Conservation (phyloP, 2,113 vertebrate genomes). For the Pipra filicauda region DNA sequence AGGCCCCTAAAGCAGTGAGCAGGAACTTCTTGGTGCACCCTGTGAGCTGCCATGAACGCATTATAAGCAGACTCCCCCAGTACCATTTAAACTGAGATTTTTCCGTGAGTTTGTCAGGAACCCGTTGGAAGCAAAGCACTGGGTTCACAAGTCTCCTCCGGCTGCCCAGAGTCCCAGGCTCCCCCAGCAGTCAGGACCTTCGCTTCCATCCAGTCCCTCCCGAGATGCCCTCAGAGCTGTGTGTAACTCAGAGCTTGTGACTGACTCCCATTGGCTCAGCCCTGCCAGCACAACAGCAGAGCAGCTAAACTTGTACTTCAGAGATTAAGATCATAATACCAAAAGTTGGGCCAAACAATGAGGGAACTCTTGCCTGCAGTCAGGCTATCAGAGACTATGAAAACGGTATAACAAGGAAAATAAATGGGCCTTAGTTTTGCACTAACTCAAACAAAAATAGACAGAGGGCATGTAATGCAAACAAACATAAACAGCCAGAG, state of each 20-base stretch:
- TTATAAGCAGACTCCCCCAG: not conserved
- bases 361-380: not conserved
- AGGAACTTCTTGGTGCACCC: not conserved
- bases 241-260: not conserved
- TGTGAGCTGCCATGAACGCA: fast-evolving
- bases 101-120: not conserved
- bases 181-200: not conserved
- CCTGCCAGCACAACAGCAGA: not conserved
- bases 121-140: not conserved
- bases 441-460: not conserved
- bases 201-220: not conserved
- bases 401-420: not conserved
- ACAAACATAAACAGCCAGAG: not conserved
- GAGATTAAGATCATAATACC: not conserved
- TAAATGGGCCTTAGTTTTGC: not conserved
- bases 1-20: not conserved
- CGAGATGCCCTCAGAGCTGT: not conserved
- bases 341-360: not conserved
- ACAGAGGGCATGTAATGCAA: not conserved
- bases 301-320: not conserved
- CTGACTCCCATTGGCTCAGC: not conserved
- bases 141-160: not conserved
- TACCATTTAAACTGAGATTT: not conserved
- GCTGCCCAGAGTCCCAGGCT: not conserved
- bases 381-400: not conserved